These are phyloP conservation scores for Sipunculus nudus DNA, from an alignment of 2,888 invertebrate genomes.

Conservation along the genomic window DNA sequence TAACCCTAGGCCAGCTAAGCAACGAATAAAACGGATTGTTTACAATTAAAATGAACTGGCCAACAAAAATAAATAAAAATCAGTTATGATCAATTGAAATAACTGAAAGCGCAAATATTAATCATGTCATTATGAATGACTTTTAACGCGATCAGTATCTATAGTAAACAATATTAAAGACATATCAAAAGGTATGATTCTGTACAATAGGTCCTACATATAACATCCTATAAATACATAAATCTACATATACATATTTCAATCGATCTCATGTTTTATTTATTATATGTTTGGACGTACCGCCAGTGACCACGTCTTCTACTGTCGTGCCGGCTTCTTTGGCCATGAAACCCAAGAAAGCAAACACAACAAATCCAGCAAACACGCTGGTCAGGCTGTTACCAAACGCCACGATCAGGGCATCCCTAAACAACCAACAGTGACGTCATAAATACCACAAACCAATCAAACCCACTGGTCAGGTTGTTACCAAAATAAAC, in stretches of 20 bases:
- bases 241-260: background rate
- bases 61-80: too few species aligned
- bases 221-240: background rate
- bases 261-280: background rate
- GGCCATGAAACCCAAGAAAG: constrained; percentile 64
- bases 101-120: too few species aligned
- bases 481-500: too few species aligned
- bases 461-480: too few species aligned
- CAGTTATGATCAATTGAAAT: too few species aligned
- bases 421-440: constrained; percentile 49
- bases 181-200: background rate
- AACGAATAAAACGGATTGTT: too few species aligned
- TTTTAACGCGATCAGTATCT: too few species aligned
- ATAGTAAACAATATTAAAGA: too few species aligned
- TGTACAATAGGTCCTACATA: background rate
- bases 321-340: constrained; percentile 53
- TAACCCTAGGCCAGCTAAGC: too few species aligned
- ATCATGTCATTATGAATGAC: too few species aligned
- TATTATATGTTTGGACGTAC: constrained; percentile 39
- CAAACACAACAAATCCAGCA: constrained; percentile 66
- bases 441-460: too few species aligned
- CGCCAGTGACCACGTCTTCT: constrained; percentile 58
- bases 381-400: constrained; percentile 63
- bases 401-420: constrained; percentile 58
- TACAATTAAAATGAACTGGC: too few species aligned